These are phyloP conservation scores for Clarias batrachus DNA, from an alignment of 2,113 vertebrate genomes.

Conservation along the genomic window DNA sequence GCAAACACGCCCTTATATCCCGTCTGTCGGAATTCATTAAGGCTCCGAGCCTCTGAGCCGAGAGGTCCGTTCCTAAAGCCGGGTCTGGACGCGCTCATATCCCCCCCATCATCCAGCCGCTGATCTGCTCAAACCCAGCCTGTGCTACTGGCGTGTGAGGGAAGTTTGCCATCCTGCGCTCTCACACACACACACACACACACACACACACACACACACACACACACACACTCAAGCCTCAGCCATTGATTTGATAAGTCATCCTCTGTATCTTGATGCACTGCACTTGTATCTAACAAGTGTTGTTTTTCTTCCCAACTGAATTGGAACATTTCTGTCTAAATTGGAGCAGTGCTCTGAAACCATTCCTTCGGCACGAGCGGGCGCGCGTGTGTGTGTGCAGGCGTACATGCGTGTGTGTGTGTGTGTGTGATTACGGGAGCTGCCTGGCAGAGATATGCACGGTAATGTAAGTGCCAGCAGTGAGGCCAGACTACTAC, in stretches of 20 bases:
- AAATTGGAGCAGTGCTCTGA: slow-evolving; percentile 20
- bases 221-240: not conserved
- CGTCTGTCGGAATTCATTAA: not conserved
- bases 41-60: not conserved
- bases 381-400: not conserved
- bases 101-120: not conserved
- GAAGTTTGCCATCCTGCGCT: not conserved
- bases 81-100: not conserved
- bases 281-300: slow-evolving; percentile 19
- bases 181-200: not conserved
- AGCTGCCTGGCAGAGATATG: slow-evolving; percentile 43
- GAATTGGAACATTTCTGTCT: slow-evolving; percentile 36
- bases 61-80: not conserved
- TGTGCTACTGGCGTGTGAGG: not conserved
- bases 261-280: slow-evolving; percentile 21
- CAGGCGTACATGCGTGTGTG: not conserved
- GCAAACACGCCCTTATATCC: not conserved
- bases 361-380: not conserved
- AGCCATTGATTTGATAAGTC: slow-evolving; percentile 16
- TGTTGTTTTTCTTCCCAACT: slow-evolving; percentile 28
- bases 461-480: slow-evolving; percentile 39
- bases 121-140: slow-evolving; percentile 1
- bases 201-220: not conserved
- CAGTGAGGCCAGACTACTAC: slow-evolving; percentile 49
- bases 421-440: slow-evolving; percentile 17